These are phyloP conservation scores for Odontesthes bonariensis DNA, from an alignment of 2,113 vertebrate species.

Conservation along the genomic window DNA sequence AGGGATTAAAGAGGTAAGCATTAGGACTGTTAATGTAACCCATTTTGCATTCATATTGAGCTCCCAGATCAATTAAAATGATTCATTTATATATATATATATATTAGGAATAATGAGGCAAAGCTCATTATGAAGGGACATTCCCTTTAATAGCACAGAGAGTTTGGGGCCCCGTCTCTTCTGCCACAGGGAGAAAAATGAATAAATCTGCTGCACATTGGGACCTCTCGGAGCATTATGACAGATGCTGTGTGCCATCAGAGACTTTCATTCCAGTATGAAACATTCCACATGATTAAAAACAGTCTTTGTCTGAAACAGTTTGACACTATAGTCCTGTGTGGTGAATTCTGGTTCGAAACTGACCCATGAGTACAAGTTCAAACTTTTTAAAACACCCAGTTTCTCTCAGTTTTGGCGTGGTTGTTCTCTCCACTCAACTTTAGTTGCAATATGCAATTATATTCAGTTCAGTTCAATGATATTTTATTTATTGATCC, in stretches of 20 bases:
- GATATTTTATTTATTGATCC: too few relatives aligned
- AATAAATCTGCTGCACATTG: slow-evolving; percentile 25
- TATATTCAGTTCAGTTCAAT: too few relatives aligned
- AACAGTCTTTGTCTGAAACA: too few relatives aligned
- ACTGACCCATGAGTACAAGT: too few relatives aligned
- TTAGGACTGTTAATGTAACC: background rate
- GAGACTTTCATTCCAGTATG: background rate
- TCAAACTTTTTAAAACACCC: too few relatives aligned
- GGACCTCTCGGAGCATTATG: slow-evolving; percentile 21
- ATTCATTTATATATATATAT: background rate
- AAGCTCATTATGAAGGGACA: slow-evolving; percentile 6
- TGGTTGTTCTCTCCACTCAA: too few relatives aligned
- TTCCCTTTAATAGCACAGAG: slow-evolving; percentile 13
- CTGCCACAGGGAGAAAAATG: slow-evolving; percentile 36
- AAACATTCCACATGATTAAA: background rate
- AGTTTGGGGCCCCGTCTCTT: slow-evolving; percentile 21
- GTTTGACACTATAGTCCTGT: too few relatives aligned
- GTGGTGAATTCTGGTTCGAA: too few relatives aligned
- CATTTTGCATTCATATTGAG: background rate
- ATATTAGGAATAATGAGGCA: background rate
- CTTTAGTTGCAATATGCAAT: too few relatives aligned
- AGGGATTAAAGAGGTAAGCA: background rate
- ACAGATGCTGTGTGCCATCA: background rate
- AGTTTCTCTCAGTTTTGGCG: too few relatives aligned
- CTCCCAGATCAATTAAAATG: background rate